These are phyloP conservation scores for Echeneis naucrates DNA, from an alignment of 2,797 vertebrate genomes.

Conservation along the genomic window DNA sequence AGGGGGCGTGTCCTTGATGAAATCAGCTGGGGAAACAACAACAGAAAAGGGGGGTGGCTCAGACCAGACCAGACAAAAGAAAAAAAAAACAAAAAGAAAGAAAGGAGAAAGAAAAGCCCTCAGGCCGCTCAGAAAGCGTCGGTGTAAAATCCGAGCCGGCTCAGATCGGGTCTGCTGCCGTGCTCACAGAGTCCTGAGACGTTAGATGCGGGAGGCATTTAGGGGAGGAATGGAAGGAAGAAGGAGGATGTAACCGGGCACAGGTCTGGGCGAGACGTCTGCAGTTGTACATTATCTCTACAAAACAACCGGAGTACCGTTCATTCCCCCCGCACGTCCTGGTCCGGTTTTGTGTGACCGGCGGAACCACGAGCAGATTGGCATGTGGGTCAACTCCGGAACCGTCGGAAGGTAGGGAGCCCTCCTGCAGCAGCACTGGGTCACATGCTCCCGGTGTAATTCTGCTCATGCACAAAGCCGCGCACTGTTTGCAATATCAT, in stretches of 20 bases:
- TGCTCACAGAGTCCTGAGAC: constrained; percentile 28
- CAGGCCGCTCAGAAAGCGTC: constrained; percentile 32
- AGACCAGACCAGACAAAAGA: no score
- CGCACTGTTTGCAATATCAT: neutral
- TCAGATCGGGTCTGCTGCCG: constrained; percentile 3
- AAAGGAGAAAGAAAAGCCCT: constrained; percentile 28
- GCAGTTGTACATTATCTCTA: constrained; percentile 47
- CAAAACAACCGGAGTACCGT: constrained; percentile 38
- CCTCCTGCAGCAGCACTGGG: constrained; percentile 55
- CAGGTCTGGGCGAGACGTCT: constrained; percentile 54
- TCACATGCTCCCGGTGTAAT: constrained; percentile 71
- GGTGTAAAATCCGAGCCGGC: neutral
- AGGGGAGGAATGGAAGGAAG: constrained; percentile 50
- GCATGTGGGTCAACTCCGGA: constrained; percentile 89
- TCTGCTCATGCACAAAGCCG: constrained; percentile 50
- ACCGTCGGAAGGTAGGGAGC: constrained; percentile 87
- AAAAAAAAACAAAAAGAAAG: no score
- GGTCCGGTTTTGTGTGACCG: constrained; percentile 74
- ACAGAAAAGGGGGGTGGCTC: constrained; percentile 71
- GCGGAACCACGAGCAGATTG: constrained; percentile 76
- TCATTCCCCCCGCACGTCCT: constrained; percentile 35
- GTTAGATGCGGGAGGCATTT: constrained; percentile 25
- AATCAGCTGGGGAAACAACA: constrained; percentile 87
- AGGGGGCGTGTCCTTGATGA: constrained; percentile 77
- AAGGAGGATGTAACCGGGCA: constrained; percentile 78